Conservation (phyloP, 1,140 invertebrate species). For the Mylabris phalerata region DNA sequence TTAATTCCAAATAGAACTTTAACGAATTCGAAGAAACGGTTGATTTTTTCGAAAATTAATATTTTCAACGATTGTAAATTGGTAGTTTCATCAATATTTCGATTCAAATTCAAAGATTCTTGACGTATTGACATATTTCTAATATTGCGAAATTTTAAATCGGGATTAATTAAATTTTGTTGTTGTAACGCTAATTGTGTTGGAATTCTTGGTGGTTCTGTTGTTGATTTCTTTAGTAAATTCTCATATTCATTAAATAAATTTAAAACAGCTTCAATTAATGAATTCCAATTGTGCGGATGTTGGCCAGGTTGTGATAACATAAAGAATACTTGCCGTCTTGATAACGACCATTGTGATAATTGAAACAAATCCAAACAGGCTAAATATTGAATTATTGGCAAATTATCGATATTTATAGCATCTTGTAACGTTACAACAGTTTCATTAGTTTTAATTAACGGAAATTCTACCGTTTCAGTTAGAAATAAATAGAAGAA, state of each 20-base stretch:
- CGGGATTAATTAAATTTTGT: background rate
- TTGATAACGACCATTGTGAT: constrained; percentile 48
- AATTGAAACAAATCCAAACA: constrained; percentile 60
- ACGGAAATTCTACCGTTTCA: constrained; percentile 55
- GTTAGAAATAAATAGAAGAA: constrained; percentile 63
- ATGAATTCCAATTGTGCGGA: constrained; percentile 69
- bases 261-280: constrained; percentile 53
- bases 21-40: constrained; percentile 8
- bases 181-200: constrained; percentile 10
- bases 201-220: constrained; percentile 38
- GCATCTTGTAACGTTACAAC: constrained; percentile 48
- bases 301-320: constrained; percentile 71
- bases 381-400: constrained; percentile 62
- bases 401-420: constrained; percentile 48
- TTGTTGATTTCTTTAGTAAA: constrained; percentile 51
- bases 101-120: background rate
- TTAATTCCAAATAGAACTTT: constrained; percentile 55
- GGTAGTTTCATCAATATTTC: constrained; percentile 11
- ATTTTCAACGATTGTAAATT: constrained; percentile 8
- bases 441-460: constrained; percentile 39
- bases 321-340: constrained; percentile 57
- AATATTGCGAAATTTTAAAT: constrained; percentile 24
- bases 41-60: constrained; percentile 19
- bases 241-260: constrained; percentile 55
- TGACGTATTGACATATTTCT: constrained; percentile 26